phyloP scores from a whole-genome alignment of 2,797 vertebrate species.

The Betta splendens region DNA sequence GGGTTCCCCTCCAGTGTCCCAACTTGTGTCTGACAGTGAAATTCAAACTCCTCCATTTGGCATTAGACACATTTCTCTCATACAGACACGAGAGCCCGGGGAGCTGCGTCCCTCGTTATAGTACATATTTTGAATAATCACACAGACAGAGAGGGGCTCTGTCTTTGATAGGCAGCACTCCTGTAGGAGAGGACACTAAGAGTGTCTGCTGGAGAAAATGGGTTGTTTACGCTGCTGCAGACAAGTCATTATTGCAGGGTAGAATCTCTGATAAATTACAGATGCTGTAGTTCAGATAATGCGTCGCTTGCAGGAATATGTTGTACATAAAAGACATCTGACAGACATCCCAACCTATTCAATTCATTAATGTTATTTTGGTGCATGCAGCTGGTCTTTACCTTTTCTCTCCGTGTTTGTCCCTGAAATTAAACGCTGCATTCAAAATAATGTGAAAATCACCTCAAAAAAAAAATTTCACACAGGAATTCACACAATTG shows the following conservation, averaged over 20 bases:
- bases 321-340: constrained; percentile 1
- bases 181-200: constrained; percentile 23
- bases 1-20: constrained; percentile 37
- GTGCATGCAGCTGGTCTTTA: neutral
- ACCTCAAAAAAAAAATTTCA: neutral
- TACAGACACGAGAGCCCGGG: constrained; percentile 30
- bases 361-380: neutral
- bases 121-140: constrained; percentile 42
- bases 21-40: constrained; percentile 49
- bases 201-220: constrained; percentile 29
- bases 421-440: constrained; percentile 13
- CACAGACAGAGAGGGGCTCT: constrained; percentile 16
- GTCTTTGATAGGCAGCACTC: constrained; percentile 30
- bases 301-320: constrained; percentile 9
- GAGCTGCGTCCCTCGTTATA: constrained; percentile 22
- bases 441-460: constrained; percentile 11
- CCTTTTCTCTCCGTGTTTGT: neutral
- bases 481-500: neutral
- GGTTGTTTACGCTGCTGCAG: constrained; percentile 21
- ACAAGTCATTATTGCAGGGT: constrained; percentile 16
- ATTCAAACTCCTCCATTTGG: constrained; percentile 37
- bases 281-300: constrained; percentile 14
- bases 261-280: constrained; percentile 22
- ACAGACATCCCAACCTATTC: neutral
- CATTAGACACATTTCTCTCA: constrained; percentile 44